Evolutionary conservation across 2,113 vertebrate genomes (phyloP).

Genomic region (Muntiacus muntjak): DNA sequence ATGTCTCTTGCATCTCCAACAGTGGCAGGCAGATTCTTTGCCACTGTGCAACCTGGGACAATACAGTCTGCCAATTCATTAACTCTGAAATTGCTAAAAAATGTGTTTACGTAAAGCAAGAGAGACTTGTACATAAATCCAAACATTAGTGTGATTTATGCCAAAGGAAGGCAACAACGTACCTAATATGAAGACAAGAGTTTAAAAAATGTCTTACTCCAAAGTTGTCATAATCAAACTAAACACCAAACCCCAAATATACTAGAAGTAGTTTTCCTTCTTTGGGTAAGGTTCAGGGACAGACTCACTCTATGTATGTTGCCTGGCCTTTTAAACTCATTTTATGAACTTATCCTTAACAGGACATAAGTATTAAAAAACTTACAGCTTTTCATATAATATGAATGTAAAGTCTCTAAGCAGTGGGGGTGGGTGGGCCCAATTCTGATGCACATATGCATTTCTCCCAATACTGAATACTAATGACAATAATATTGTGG

Average conservation of each 20-base stretch:
- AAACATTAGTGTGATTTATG: not conserved
- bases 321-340: not conserved
- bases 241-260: conserved; percentile 19
- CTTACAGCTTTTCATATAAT: not conserved
- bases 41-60: not conserved
- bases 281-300: not conserved
- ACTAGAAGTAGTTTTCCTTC: not conserved
- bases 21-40: not conserved
- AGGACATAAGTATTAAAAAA: not conserved
- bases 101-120: not conserved
- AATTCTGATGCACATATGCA: not conserved
- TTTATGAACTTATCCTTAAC: not conserved
- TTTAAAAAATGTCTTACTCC: not conserved
- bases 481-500: not conserved
- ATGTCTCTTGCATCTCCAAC: not conserved
- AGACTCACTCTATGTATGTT: not conserved
- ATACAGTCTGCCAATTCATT: not conserved
- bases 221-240: not conserved
- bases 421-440: not conserved
- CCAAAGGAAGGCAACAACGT: not conserved
- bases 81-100: not conserved
- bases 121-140: conserved; percentile 1
- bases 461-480: conserved; percentile 23
- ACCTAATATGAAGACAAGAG: not conserved
- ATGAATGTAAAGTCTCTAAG: not conserved